phyloP scores from a whole-genome alignment of 2,113 vertebrate species.

The Apistogramma diplotaenia region DNA sequence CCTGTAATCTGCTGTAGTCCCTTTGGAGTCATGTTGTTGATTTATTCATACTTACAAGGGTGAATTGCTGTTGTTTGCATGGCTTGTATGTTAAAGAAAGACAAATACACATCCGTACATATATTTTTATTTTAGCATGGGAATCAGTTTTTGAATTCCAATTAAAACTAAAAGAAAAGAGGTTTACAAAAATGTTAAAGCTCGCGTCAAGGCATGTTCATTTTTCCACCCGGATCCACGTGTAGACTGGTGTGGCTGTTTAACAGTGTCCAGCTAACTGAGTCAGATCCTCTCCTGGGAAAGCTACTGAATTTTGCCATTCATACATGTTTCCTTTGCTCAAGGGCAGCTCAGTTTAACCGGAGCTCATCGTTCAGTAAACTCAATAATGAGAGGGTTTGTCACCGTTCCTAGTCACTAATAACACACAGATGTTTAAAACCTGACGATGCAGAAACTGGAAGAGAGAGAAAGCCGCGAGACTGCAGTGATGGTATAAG shows the following conservation, averaged over 20 bases:
- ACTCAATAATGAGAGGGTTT: constrained; percentile 28
- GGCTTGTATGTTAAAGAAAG: background rate
- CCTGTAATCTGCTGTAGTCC: background rate
- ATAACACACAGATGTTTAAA: constrained; percentile 54
- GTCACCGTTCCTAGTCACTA: constrained; percentile 34
- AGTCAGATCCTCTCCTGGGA: constrained; percentile 23
- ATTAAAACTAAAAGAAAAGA: background rate
- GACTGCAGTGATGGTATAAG: constrained; percentile 8
- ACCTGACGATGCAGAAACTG: constrained; percentile 10
- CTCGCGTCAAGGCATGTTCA: background rate
- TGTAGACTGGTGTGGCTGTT: background rate
- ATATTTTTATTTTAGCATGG: background rate
- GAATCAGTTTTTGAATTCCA: background rate
- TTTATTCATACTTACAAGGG: background rate
- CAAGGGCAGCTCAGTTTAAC: constrained; percentile 19
- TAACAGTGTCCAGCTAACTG: background rate
- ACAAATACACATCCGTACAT: background rate
- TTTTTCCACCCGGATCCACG: background rate
- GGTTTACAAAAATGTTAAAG: background rate
- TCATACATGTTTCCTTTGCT: constrained; percentile 11
- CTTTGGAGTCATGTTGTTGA: background rate
- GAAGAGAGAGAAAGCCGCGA: constrained; percentile 3
- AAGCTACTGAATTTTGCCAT: constrained; percentile 30
- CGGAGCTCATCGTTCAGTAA: background rate
- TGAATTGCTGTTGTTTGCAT: background rate